Percentiles rank a stretch among this genome's conserved stretches.
phyloP scores from a whole-genome alignment of 2,113 vertebrate species.

The Egretta garzetta region DNA sequence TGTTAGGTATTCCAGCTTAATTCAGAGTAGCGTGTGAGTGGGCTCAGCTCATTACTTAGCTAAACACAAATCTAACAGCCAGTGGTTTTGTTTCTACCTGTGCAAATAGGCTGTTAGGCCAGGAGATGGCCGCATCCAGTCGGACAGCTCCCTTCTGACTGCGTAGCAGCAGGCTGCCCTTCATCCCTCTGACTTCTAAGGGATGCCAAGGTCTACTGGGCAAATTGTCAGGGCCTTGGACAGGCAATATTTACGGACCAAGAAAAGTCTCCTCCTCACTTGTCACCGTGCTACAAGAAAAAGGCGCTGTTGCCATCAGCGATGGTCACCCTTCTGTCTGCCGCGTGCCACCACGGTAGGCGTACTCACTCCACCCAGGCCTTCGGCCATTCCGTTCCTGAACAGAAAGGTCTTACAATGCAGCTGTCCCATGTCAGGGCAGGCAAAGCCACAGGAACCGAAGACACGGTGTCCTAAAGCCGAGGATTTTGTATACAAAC shows the following conservation, averaged over 20 bases:
- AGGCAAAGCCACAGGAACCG: not conserved
- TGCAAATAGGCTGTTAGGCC: not conserved
- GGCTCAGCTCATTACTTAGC: not conserved
- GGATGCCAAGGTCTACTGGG: not conserved
- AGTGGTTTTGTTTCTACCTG: not conserved
- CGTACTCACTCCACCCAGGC: not conserved
- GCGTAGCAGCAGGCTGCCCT: not conserved
- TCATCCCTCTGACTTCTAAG: not conserved
- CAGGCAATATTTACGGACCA: not conserved
- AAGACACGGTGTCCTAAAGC: not conserved
- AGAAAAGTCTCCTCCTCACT: not conserved
- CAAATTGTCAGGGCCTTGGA: not conserved
- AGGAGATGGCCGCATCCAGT: not conserved
- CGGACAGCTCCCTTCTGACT: not conserved
- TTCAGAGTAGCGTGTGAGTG: not conserved
- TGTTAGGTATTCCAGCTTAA: not conserved
- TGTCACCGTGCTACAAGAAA: not conserved
- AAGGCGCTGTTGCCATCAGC: not conserved
- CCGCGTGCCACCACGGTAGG: accelerated
- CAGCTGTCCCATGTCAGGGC: not conserved
- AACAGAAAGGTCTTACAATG: not conserved
- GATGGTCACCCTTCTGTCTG: not conserved
- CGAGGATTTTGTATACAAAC: not conserved
- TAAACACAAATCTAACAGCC: not conserved
- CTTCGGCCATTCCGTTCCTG: not conserved